Evolutionary conservation across 2,888 invertebrate genomes (phyloP).

Genomic region (Geophilus truncorum): DNA sequence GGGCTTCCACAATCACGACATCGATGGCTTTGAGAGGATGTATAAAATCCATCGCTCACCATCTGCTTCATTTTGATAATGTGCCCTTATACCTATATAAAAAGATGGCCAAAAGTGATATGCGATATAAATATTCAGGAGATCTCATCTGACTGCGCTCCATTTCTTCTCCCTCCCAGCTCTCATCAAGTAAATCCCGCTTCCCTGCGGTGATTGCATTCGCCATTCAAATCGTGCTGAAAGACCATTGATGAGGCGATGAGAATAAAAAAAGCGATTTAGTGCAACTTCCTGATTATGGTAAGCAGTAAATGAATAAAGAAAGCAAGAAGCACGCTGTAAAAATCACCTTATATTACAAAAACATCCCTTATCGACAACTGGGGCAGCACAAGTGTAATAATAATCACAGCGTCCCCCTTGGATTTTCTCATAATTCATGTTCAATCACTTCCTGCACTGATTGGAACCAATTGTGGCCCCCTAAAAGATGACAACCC

Average conservation of each 20-base stretch:
- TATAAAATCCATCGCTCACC: not conserved
- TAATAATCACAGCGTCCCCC: too few relatives aligned
- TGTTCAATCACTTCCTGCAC: not conserved
- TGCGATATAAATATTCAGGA: not conserved
- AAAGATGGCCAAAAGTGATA: not conserved
- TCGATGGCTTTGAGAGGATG: not conserved
- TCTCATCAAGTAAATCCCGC: constrained; percentile 10
- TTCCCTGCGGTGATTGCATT: not conserved
- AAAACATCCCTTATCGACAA: too few relatives aligned
- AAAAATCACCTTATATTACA: too few relatives aligned
- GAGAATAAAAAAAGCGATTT: not conserved
- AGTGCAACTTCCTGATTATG: not conserved
- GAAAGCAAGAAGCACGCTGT: not conserved
- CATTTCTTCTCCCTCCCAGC: constrained; percentile 18
- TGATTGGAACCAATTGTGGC: not conserved
- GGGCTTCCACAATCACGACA: not conserved
- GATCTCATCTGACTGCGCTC: not conserved
- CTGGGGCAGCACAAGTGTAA: too few relatives aligned
- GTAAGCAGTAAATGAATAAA: not conserved
- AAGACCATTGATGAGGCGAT: not conserved
- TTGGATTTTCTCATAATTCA: not conserved
- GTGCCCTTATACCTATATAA: not conserved
- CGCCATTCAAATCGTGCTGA: constrained; percentile 14
- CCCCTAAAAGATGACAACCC: too few relatives aligned
- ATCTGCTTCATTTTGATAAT: not conserved